phyloP scores from a whole-genome alignment of 1,140 invertebrate genomes.

The Neodiprion fabricii region DNA sequence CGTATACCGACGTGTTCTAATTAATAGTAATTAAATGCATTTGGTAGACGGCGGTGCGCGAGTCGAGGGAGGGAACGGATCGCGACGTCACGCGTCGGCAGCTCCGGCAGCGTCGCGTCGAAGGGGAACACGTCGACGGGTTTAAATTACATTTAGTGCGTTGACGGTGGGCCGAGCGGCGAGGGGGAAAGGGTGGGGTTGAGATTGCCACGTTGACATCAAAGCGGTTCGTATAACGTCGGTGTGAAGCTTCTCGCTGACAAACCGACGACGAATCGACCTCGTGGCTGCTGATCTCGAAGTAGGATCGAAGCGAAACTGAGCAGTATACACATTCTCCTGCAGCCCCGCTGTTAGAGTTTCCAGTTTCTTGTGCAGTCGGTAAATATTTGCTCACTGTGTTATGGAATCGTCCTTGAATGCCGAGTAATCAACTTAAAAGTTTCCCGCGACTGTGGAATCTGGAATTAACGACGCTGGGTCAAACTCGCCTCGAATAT shows the following conservation, averaged over 20 bases:
- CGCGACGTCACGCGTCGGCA: not conserved
- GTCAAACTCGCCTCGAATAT: no score
- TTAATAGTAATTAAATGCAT: slow-evolving; percentile 52
- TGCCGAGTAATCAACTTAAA: no score
- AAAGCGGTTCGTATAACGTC: slow-evolving; percentile 20
- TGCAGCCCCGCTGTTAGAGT: no score
- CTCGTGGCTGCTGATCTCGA: no score
- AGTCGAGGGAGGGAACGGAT: not conserved
- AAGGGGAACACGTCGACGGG: not conserved
- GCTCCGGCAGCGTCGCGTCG: no score
- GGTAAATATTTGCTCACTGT: no score
- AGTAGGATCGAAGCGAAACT: no score
- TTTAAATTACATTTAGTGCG: slow-evolving; percentile 44
- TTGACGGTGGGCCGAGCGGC: slow-evolving; percentile 16
- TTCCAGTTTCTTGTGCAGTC: no score
- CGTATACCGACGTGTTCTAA: slow-evolving; percentile 42
- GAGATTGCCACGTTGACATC: slow-evolving; percentile 19
- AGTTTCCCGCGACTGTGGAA: no score
- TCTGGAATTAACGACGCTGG: no score
- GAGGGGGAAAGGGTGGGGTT: not conserved
- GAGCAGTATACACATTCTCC: no score
- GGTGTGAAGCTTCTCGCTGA: not conserved
- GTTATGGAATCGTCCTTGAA: no score
- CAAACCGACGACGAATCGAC: not conserved
- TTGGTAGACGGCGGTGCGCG: slow-evolving; percentile 1